Percentiles rank a stretch among this genome's conserved stretches.
Evolutionary conservation across 2,113 vertebrate species (phyloP).

Genomic region (Daboia siamensis): DNA sequence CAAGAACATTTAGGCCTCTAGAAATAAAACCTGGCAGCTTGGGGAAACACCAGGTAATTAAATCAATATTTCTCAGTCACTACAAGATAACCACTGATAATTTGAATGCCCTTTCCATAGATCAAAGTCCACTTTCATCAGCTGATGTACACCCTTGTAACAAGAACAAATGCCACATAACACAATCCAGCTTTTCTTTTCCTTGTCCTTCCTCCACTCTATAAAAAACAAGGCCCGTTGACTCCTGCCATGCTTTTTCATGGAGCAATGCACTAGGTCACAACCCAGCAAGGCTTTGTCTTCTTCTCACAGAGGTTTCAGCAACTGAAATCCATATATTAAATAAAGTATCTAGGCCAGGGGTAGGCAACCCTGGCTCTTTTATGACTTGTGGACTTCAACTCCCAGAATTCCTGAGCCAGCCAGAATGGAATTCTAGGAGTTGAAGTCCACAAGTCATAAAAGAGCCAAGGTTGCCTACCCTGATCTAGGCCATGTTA

Average conservation of each 20-base stretch:
- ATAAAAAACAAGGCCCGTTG: neutral
- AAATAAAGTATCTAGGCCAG: neutral
- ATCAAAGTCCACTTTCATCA: constrained; percentile 4
- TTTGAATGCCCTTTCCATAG: neutral
- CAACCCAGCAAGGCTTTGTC: neutral
- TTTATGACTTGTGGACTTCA: no score
- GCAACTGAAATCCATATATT: neutral
- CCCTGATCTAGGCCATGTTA: neutral
- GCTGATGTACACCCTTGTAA: neutral
- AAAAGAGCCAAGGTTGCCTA: no score
- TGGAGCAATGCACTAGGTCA: neutral
- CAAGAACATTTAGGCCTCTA: neutral
- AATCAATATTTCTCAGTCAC: constrained; percentile 6
- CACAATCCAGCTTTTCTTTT: neutral
- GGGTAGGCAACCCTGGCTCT: no score
- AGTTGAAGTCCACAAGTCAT: no score
- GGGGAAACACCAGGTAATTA: neutral
- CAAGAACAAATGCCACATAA: neutral
- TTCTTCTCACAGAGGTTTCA: no score
- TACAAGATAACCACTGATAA: neutral
- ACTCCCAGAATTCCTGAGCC: no score
- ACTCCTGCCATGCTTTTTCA: neutral
- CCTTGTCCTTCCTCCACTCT: neutral
- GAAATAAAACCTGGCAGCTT: neutral
- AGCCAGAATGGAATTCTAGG: no score